Evolutionary conservation across 2,888 invertebrate genomes (phyloP).

Genomic region (Drosophila greeni): DNA sequence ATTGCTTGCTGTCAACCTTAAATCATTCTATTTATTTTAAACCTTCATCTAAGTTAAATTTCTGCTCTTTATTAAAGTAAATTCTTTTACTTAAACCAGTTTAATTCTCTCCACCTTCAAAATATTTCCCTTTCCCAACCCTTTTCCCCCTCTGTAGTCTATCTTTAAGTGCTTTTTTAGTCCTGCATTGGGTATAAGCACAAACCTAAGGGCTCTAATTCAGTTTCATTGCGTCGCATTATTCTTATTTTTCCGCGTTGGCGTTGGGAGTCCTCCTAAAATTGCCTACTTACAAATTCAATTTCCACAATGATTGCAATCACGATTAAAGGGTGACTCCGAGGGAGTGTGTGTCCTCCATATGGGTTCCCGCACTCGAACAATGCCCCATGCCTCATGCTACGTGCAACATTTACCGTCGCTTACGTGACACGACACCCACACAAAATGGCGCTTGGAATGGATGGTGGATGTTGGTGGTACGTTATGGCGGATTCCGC

Average conservation of each 20-base stretch:
- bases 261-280: conserved; percentile 32
- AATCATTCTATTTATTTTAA: no score
- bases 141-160: background rate
- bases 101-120: no score
- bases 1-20: no score
- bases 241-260: conserved; percentile 57
- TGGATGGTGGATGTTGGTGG: conserved; percentile 8
- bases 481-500: conserved; percentile 22
- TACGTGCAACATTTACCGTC: conserved; percentile 64
- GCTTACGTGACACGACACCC: conserved; percentile 56
- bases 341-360: conserved; percentile 22
- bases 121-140: no score
- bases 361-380: conserved; percentile 17
- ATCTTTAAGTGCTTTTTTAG: conserved; percentile 5
- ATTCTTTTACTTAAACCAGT: no score
- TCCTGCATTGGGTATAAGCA: no score
- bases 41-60: no score
- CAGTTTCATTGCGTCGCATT: conserved; percentile 59
- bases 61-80: no score
- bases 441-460: conserved; percentile 31
- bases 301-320: conserved; percentile 67
- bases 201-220: conserved; percentile 50
- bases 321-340: conserved; percentile 44
- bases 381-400: no score
- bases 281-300: conserved; percentile 68